Conservation (phyloP, 2,888 invertebrate genomes). For the Epinotia demarniana region DNA sequence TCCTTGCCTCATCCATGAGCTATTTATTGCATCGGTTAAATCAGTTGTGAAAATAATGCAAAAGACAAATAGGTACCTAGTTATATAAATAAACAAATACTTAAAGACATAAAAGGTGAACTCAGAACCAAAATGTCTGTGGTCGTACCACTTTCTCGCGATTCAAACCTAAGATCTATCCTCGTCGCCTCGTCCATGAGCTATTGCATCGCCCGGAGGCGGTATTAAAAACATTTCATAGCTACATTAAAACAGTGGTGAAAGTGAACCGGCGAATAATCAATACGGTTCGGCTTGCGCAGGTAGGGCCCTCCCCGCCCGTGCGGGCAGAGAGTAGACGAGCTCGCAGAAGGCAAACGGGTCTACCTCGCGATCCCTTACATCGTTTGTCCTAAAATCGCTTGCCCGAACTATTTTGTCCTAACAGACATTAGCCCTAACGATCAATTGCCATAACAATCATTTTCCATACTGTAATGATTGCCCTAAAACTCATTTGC, state of each 20-base stretch:
- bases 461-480: too few relatives aligned
- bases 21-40: too few relatives aligned
- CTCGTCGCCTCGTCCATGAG: background rate
- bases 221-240: conserved; percentile 82
- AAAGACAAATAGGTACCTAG: too few relatives aligned
- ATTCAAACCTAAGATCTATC: background rate
- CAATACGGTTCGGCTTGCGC: conserved; percentile 63
- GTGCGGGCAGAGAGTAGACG: conserved; percentile 62
- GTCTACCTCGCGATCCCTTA: too few relatives aligned
- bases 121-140: background rate
- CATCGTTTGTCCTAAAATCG: too few relatives aligned
- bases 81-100: background rate
- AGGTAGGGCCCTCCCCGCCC: conserved; percentile 56
- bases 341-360: conserved; percentile 1
- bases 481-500: too few relatives aligned
- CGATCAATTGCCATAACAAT: too few relatives aligned
- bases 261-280: conserved; percentile 80
- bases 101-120: background rate
- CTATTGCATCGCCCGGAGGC: conserved; percentile 53
- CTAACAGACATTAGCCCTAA: too few relatives aligned
- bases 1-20: too few relatives aligned
- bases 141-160: background rate
- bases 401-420: too few relatives aligned
- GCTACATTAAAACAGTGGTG: conserved; percentile 82
- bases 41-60: too few relatives aligned